Conservation (phyloP, 1,140 invertebrate genomes). For the Brachystomella parvula region DNA sequence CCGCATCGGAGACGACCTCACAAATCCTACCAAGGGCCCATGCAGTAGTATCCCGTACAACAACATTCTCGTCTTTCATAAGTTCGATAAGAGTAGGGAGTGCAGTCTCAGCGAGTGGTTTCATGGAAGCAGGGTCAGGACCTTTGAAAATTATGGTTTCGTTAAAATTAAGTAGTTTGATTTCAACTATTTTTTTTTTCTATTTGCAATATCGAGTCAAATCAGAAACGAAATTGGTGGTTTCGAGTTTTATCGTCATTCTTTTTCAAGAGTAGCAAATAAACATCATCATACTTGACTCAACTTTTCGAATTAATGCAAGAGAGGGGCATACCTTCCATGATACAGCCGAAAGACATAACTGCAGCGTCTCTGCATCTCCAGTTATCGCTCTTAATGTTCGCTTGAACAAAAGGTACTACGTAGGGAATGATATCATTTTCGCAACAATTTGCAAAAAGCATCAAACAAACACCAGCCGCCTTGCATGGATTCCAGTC, state of each 20-base stretch:
- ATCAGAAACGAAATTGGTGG: constrained; percentile 1
- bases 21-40: constrained; percentile 98
- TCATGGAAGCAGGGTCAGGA: constrained; percentile 74
- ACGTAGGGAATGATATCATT: constrained; percentile 84
- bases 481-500: constrained; percentile 99
- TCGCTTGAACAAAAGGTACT: constrained; percentile 91
- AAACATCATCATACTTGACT: neutral
- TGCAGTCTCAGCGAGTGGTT: constrained; percentile 89
- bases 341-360: constrained; percentile 82
- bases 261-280: constrained; percentile 7
- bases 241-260: constrained; percentile 5
- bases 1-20: constrained; percentile 92
- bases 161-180: constrained; percentile 9
- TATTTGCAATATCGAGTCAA: constrained; percentile 5
- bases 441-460: constrained; percentile 92
- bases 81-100: constrained; percentile 89
- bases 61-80: constrained; percentile 86
- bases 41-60: constrained; percentile 91
- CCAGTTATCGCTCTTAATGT: constrained; percentile 93
- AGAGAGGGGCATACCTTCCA: constrained; percentile 28
- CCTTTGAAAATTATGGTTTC: constrained; percentile 54
- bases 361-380: constrained; percentile 90
- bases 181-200: neutral
- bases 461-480: constrained; percentile 97
- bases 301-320: neutral